Percentiles rank a stretch among this genome's conserved stretches.
Conservation (phyloP, 1,140 invertebrate species). For the Calosoma granatense region DNA sequence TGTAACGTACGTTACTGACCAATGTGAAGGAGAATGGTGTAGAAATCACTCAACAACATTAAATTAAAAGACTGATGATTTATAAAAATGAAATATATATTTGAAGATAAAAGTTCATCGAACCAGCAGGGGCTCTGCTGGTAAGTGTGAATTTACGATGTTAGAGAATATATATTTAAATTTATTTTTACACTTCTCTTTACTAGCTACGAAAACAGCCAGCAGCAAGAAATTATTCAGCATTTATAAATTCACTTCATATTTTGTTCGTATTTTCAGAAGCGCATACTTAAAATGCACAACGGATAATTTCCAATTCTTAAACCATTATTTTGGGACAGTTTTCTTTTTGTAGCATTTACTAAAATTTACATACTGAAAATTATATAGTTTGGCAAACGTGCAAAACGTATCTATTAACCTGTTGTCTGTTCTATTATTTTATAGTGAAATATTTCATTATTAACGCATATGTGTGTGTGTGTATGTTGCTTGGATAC, state of each 20-base stretch:
- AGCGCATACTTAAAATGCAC: not conserved
- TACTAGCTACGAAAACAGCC: not conserved
- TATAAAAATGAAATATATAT: no score
- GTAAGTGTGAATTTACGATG: not conserved
- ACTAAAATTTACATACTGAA: constrained; percentile 3
- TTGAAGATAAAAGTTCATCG: no score
- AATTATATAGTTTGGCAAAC: not conserved
- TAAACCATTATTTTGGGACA: not conserved
- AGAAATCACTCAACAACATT: no score
- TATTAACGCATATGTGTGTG: no score
- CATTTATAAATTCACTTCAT: not conserved
- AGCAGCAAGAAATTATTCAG: not conserved
- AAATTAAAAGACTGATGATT: no score
- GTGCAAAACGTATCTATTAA: constrained; percentile 5
- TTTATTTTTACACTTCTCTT: constrained; percentile 2
- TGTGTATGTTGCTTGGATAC: no score
- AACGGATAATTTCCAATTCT: constrained; percentile 4
- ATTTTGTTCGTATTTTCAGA: not conserved
- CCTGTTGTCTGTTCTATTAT: not conserved
- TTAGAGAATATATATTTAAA: constrained; percentile 2
- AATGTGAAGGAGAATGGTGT: no score
- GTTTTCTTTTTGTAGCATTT: constrained; percentile 5
- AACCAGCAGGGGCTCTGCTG: no score
- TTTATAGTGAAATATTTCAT: no score
- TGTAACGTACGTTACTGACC: no score